These are phyloP conservation scores for Drosophila neutralis DNA, from an alignment of 2,888 invertebrate genomes.

Conservation along the genomic window DNA sequence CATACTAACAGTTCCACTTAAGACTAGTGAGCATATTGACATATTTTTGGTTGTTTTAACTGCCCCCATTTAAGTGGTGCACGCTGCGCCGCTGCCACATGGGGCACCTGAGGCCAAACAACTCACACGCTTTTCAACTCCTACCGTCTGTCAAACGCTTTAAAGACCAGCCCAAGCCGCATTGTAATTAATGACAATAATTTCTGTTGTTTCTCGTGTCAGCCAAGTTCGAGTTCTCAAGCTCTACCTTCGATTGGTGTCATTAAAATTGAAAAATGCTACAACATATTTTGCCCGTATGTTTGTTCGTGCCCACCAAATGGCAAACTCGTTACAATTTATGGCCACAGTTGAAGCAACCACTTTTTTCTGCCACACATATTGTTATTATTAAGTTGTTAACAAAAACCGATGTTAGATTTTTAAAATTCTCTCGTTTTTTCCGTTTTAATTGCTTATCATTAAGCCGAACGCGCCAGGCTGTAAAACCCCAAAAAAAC, in stretches of 20 bases:
- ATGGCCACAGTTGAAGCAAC: conserved; percentile 44
- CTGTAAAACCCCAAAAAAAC: conserved; percentile 62
- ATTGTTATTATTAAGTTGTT: conserved; percentile 60
- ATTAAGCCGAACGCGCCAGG: conserved; percentile 54
- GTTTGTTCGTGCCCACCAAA: conserved; percentile 59
- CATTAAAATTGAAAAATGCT: conserved; percentile 74
- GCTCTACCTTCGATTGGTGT: conserved; percentile 64
- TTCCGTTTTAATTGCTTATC: conserved; percentile 32
- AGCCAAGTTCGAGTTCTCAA: conserved; percentile 30
- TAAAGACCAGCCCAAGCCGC: conserved; percentile 66
- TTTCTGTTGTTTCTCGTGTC: conserved; percentile 75
- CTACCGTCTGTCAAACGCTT: conserved; percentile 79
- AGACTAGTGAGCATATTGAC: not conserved
- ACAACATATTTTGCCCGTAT: conserved; percentile 48
- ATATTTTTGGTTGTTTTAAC: not conserved
- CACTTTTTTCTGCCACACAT: conserved; percentile 44
- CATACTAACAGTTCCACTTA: no score
- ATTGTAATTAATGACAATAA: conserved; percentile 81
- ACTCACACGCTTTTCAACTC: conserved; percentile 71
- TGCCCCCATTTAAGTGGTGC: conserved; percentile 3
- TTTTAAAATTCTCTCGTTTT: not conserved
- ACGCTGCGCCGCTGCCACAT: conserved; percentile 27
- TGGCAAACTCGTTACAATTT: conserved; percentile 62
- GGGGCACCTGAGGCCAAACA: conserved; percentile 52
- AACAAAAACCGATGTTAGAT: conserved; percentile 27